Percentiles rank a stretch among this genome's conserved stretches.
These are phyloP conservation scores for Tadarida brasiliensis DNA, from an alignment of 2,797 vertebrate genomes.

Conservation along the genomic window DNA sequence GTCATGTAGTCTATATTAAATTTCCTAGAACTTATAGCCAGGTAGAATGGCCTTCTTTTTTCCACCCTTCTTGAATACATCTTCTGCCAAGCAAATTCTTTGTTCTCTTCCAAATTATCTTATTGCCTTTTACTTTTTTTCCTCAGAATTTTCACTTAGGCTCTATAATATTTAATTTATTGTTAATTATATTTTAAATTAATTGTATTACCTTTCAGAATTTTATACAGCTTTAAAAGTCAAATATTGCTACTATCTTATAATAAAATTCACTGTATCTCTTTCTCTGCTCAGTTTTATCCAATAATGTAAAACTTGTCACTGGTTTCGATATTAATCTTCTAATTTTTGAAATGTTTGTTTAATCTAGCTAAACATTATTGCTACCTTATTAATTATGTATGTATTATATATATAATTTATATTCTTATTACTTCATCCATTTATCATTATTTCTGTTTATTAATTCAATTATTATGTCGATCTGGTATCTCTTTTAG, in stretches of 20 bases:
- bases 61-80: not conserved
- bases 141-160: not conserved
- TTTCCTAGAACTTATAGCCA: not conserved
- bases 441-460: not conserved
- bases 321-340: not conserved
- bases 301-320: not conserved
- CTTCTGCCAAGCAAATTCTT: not conserved
- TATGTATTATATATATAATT: not conserved
- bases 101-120: not conserved
- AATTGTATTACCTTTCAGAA: not conserved
- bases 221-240: constrained; percentile 11
- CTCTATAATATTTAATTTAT: not conserved
- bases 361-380: not conserved
- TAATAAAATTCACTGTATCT: not conserved
- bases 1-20: not conserved
- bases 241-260: not conserved
- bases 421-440: not conserved
- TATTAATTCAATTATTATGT: not conserved
- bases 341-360: not conserved
- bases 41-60: not conserved
- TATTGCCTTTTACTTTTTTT: not conserved
- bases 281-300: not conserved
- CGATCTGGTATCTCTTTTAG: not conserved
- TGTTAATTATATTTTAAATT: not conserved
- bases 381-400: not conserved